Base-by-base conservation (phyloP, 2,888 invertebrate genomes). In the Cheilosia grossa region DNA sequence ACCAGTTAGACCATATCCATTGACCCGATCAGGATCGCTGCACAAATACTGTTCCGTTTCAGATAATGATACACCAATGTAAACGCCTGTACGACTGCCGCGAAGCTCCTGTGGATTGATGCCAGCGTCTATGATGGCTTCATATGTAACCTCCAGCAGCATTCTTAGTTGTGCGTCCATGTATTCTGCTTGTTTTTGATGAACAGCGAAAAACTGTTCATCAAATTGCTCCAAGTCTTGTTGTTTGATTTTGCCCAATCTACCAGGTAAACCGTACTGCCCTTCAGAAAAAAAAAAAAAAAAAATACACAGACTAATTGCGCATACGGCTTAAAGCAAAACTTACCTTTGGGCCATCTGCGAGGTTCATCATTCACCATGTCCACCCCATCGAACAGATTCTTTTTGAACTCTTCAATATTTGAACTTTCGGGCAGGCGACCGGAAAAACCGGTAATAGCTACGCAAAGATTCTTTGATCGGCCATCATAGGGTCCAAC, bases 91-190 rank as follows among this genome's bases (percentile, higher is more conserved):
- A 89, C 95, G 96, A 9, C 96, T 94, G 69, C 99, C 99, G 88
- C 96, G 94, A 66, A 98, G 91, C 88, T 96, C 96, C 70, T 93
- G 93, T 10, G 99, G 99, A 92, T 97, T 97, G 80, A 96, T 89
- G 88, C 96, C 96, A 67, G 98, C 96, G 93, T 99, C 99, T 85
- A 98, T 93, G 87, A 98, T 95, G 42, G 96, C 96, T 93, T 99
- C 99, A 92, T 98, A 96, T n/a, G 98, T 97, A 49, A 96, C 92
- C 93, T 98, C 99, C 63, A 99, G 93, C 87, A 99, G 93, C 91
- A 98, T 94, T 87, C 98, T 94, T 88, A 99, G 93, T 91, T 98
- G 97, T 9, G 98, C 98, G 91, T 98, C 98, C 96, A 98, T 97
- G 72, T 96, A 95, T 89, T 97, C 94, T 15, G 98, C 97, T 91